Conservation (phyloP, 2,113 vertebrate genomes). For the Aramus guarauna region DNA sequence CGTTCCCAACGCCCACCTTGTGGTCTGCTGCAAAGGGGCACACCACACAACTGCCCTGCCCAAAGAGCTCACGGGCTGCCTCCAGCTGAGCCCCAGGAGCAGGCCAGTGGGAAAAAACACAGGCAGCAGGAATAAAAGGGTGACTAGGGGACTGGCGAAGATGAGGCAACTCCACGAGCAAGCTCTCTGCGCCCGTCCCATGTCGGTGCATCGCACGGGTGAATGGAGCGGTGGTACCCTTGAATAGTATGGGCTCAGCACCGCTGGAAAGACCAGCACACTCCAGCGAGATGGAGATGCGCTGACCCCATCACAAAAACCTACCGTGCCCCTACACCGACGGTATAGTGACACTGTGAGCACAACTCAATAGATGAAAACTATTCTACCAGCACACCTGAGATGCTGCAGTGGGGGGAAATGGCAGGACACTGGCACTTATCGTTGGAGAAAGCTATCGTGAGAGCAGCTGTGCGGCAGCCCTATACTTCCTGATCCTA, state of each 20-base stretch:
- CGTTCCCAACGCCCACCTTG: neutral
- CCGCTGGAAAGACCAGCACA: neutral
- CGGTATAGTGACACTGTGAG: neutral
- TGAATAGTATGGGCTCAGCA: neutral
- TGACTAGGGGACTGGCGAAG: neutral
- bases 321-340: rapidly evolving
- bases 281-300: neutral
- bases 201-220: rapidly evolving
- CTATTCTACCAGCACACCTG: neutral
- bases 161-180: neutral
- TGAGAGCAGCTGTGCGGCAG: neutral
- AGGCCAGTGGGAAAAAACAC: neutral
- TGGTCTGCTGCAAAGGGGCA: neutral
- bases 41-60: neutral
- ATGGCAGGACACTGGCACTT: neutral
- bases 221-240: neutral
- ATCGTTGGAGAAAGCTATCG: neutral
- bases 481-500: slow-evolving; percentile 1
- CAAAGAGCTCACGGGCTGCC: rapidly evolving
- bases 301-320: neutral
- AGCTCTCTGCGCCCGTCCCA: neutral
- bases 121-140: neutral
- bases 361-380: neutral
- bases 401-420: neutral
- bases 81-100: neutral